Evolutionary conservation across 2,113 vertebrate genomes (phyloP).

Genomic region (Garra rufa): DNA sequence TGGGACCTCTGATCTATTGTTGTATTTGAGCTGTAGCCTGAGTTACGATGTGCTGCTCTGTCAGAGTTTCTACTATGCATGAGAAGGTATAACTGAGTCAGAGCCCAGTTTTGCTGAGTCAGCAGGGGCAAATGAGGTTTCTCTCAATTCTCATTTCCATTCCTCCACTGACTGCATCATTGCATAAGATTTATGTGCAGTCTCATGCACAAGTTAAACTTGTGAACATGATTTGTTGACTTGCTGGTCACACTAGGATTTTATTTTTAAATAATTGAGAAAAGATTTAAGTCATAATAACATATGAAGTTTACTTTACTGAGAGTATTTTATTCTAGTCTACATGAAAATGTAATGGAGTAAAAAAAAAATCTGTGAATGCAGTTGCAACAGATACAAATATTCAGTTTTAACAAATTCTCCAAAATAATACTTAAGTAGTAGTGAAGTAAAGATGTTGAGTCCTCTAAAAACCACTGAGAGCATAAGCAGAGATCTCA

Average conservation of each 20-base stretch:
- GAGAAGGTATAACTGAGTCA: constrained; percentile 13
- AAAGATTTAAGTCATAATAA: too few species aligned
- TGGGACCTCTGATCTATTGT: not conserved
- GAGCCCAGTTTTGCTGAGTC: constrained; percentile 25
- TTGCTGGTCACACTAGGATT: too few species aligned
- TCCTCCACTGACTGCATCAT: constrained; percentile 6
- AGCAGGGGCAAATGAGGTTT: constrained; percentile 27
- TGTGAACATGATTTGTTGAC: not conserved
- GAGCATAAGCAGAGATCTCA: not conserved
- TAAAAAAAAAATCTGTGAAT: not conserved
- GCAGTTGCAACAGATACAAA: not conserved
- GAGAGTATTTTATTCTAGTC: not conserved
- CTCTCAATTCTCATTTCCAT: not conserved
- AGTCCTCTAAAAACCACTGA: too few species aligned
- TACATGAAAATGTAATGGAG: not conserved
- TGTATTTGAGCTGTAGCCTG: not conserved
- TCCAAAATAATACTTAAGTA: not conserved
- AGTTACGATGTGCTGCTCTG: not conserved
- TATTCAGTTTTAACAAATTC: not conserved
- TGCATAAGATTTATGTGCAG: not conserved
- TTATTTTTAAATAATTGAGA: too few species aligned
- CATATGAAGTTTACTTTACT: not conserved
- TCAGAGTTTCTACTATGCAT: constrained; percentile 16
- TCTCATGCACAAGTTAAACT: not conserved
- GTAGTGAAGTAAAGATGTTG: not conserved